Base-by-base conservation (phyloP, 2,113 vertebrate genomes). In the Cyanistes caeruleus region DNA sequence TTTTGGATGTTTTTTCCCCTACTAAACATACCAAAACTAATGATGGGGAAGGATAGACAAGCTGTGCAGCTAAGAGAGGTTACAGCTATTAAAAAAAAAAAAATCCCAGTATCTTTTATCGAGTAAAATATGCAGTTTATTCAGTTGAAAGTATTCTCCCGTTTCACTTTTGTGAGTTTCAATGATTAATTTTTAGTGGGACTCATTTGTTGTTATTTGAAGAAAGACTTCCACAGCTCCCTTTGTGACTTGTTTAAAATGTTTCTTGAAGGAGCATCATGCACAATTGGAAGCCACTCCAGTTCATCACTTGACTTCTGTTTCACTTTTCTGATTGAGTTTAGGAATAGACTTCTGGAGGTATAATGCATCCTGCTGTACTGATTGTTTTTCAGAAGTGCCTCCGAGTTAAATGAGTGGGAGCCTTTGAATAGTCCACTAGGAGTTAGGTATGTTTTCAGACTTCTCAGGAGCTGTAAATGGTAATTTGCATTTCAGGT, bases 401-500 rank as follows among this genome's bases (percentile, higher is more conserved):
- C 24, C 28, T 87, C 62, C 30, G 53, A 13, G 12, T 46, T 7
- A 46, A 88, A 53, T 33, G 19, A 48, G 12, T 11, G 12, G 17
- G 18, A 76, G 25, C 15, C 20, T 76, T 84, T 68, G 48, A 58
- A 33, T 43, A 85, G 28, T 41, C 46, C 16, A 4, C 11, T 43
- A 18, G 31, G n/a, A 90, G 19, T 55, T 59, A 28, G 19, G 13
- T 2, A 6, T 70, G 23, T 2, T 70, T 91, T 90, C 56, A 59
- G 55, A 51, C 17, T 76, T 89, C 6, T 20, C 37, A 55, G 55
- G 37, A 84, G 17, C 22, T 90, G 9, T 81, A 84, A 95, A 81
- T 16, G 12, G 37, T 27, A 73, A 48, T 93, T 96, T 97, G 62
- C 52, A 44, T 94, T 97, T 84, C 90, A 98, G 98, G 90, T 95